Percentiles rank a stretch among this genome's conserved stretches.
Conservation (phyloP, 1,140 invertebrate genomes). For the Drosophila nannoptera region DNA sequence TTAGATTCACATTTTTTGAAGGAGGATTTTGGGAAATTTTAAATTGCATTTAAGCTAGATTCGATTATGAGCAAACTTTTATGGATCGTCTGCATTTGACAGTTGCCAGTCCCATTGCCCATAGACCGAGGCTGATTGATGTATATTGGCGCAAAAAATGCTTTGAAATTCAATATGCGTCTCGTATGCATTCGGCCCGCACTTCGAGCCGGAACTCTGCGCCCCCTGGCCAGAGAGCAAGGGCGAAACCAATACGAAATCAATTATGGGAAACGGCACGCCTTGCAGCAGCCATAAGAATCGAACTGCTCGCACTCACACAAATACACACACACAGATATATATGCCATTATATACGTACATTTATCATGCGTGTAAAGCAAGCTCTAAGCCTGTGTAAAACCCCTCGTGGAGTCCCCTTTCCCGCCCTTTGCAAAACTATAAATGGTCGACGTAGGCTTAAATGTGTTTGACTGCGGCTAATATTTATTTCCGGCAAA, state of each 20-base stretch:
- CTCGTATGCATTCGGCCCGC: constrained; percentile 39
- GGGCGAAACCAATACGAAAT: constrained; percentile 71
- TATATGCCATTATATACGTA: not conserved
- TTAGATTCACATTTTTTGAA: constrained; percentile 5
- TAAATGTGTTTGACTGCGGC: constrained; percentile 78
- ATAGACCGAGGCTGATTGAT: constrained; percentile 37
- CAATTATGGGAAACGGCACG: constrained; percentile 76
- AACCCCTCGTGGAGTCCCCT: constrained; percentile 22
- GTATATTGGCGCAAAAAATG: constrained; percentile 42
- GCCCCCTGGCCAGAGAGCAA: constrained; percentile 13
- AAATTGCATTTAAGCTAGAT: constrained; percentile 66
- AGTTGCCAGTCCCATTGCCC: constrained; percentile 29
- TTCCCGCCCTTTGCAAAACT: constrained; percentile 47
- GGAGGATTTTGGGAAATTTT: constrained; percentile 42
- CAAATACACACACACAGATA: no score
- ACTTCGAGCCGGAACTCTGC: not conserved
- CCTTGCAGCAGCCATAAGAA: constrained; percentile 28
- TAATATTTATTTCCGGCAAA: constrained; percentile 79
- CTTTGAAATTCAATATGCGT: constrained; percentile 73
- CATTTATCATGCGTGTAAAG: constrained; percentile 67
- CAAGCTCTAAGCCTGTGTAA: constrained; percentile 74
- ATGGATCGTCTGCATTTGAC: constrained; percentile 44
- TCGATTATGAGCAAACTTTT: constrained; percentile 55
- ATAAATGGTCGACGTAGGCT: constrained; percentile 70
- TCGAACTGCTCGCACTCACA: no score